Base-by-base conservation (phyloP, 30 jellyfish, hydroid and myxozoan species). In the Hydractinia symbiolongicarpus region DNA sequence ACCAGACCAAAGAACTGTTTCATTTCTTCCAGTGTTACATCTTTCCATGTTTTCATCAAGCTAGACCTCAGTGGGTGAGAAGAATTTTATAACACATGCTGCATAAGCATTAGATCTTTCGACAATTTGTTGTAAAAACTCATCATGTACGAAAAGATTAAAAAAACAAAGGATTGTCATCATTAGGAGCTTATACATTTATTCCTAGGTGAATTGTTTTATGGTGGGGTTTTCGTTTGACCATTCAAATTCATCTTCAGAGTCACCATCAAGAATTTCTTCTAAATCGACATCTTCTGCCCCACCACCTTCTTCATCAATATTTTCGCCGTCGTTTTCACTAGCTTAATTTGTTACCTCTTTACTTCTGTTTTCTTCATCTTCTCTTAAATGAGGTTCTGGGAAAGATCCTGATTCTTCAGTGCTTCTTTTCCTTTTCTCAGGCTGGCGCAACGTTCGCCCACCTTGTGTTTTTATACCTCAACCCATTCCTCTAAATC, bases 31-130 rank as follows among this genome's bases (percentile, higher is more conserved):
- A 57, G 16, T 17, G 49, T 79, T 13, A 79, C 53, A 17, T 54
- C 50, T 49, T n/a, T 54, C 76, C 84, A 76, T 2, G 2, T 3
- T 1, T 76, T 53, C 67, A 2, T 2, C 4, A 55, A 0, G 1
- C 82, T 2, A 9, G 77, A n/a, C 49, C 84, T 76, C 51, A 76
- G 84, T 44, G 82, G 82, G 14, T 82, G 84, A 50, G 17, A 53
- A 58, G 52, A 16, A 14, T 15, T 76, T 55, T 76, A 76, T 76
- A 16, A 19, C 84, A 17, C 55, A 4, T 60, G 8, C 40, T 50
- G 84, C 84, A 60, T 76, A 76, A 50, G 67, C 1, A 76, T 76
- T 76, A 16, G 84, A 19, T 76, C 55, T 53, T 49, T 19, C 84
- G n/a, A 76, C 84, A 55, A 76, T 6, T 50, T 55, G 44, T 17